A percentile compares a stretch with the other conserved stretches of the same genome.
Evolutionary conservation across 2,113 vertebrate genomes (phyloP).

Genomic region (Crotalus horridus): DNA sequence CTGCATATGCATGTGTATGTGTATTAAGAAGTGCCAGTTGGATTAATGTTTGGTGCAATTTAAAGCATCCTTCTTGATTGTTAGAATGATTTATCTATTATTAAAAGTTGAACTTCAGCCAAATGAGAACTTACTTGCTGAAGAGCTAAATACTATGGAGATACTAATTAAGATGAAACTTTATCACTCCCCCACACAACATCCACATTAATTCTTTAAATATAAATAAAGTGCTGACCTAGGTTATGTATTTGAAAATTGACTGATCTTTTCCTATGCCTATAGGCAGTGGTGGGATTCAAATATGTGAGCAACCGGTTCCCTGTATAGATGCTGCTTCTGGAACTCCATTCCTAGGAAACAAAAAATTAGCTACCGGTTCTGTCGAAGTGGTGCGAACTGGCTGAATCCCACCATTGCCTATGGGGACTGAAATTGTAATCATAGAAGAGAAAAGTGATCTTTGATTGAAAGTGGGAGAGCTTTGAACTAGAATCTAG

Average conservation of each 20-base stretch:
- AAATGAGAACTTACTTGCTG: slow-evolving; percentile 32
- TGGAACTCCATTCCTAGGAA: too few species aligned
- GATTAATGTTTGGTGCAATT: slow-evolving; percentile 27
- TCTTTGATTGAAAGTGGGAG: not conserved
- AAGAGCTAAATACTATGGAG: slow-evolving; percentile 36
- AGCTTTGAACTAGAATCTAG: not conserved
- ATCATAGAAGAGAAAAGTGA: slow-evolving; percentile 33
- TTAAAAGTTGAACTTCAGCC: slow-evolving; percentile 46
- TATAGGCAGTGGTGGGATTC: too few species aligned
- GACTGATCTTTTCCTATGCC: slow-evolving; percentile 12
- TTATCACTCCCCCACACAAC: slow-evolving; percentile 7
- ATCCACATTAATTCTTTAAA: not conserved
- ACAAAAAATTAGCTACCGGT: too few species aligned
- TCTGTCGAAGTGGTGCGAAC: too few species aligned
- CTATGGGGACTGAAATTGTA: slow-evolving; percentile 8
- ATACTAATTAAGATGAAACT: slow-evolving; percentile 40
- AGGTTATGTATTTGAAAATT: slow-evolving; percentile 26
- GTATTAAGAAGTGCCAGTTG: slow-evolving; percentile 29
- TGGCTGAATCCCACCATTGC: too few species aligned
- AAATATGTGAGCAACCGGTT: too few species aligned
- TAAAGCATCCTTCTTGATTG: slow-evolving; percentile 46
- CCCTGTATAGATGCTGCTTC: too few species aligned
- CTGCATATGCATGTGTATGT: not conserved
- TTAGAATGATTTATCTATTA: slow-evolving; percentile 46
- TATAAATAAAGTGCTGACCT: slow-evolving; percentile 1